phyloP scores from a whole-genome alignment of 2,113 vertebrate genomes.

The Rynchops niger region DNA sequence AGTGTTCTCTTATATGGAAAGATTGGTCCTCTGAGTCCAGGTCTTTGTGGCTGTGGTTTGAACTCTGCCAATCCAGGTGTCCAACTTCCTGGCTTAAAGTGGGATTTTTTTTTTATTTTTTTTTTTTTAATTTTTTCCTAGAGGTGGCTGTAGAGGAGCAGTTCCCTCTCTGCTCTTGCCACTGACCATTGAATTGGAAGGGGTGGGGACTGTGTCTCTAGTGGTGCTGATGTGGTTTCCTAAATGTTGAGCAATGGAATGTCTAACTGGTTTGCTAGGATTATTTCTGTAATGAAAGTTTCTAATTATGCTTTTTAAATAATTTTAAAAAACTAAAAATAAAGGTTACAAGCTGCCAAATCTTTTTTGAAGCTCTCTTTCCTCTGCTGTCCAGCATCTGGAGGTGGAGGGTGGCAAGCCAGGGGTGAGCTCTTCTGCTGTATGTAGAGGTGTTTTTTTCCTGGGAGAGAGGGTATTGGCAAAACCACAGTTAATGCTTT shows the following conservation, averaged over 20 bases:
- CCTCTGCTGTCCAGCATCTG: slow-evolving; percentile 51
- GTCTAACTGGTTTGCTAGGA: slow-evolving; percentile 82
- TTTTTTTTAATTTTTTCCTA: not conserved
- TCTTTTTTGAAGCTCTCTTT: slow-evolving; percentile 59
- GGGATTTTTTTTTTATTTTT: not conserved
- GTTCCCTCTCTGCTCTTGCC: slow-evolving; percentile 10
- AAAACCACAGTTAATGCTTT: not conserved
- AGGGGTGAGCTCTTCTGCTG: not conserved
- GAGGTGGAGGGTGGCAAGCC: slow-evolving; percentile 33
- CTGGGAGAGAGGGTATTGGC: not conserved
- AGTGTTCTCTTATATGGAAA: slow-evolving; percentile 44
- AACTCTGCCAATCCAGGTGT: not conserved
- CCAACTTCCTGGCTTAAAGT: not conserved
- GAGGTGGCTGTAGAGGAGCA: slow-evolving; percentile 30
- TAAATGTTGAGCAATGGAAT: slow-evolving; percentile 72
- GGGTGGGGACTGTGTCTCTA: slow-evolving; percentile 55
- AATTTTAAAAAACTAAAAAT: slow-evolving; percentile 82
- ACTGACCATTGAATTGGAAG: slow-evolving; percentile 28
- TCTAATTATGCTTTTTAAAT: slow-evolving; percentile 86
- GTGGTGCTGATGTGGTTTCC: slow-evolving; percentile 74
- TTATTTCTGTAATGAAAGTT: slow-evolving; percentile 84
- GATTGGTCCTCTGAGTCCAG: slow-evolving; percentile 8
- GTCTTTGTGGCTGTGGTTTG: not conserved
- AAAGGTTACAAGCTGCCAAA: slow-evolving; percentile 82
- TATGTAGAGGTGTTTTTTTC: not conserved